Base-by-base conservation (phyloP, 1,140 invertebrate genomes). In the Caenorhabditis inopinata region DNA sequence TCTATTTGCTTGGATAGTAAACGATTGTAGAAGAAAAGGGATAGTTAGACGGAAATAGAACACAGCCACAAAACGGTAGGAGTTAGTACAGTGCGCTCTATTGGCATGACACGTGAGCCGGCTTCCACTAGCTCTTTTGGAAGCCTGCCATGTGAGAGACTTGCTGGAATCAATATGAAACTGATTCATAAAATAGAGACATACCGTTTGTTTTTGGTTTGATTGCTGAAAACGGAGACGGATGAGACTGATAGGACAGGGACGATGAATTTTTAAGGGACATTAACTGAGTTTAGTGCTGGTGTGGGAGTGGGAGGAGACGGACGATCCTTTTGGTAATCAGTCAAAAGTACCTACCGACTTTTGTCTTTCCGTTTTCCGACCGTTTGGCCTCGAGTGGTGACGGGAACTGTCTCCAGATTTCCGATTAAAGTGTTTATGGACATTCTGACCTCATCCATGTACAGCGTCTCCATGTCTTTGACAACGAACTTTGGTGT, bases 401-500 rank as follows among this genome's bases (percentile, higher is more conserved):
- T 96, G 74, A 99, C 96, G 42, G 97, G 97, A 80, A 99, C 92
- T 79, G 95, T 97, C 91, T 99, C 97, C 88, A 99, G 91, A 92
- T 99, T 99, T 74, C 94, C 94, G 95, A 99, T 99, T 84, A 99
- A 91, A 81, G 96, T 91, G 90, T 97, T 99, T 89, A 99, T 98
- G 81, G 95, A 96, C 82, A 95, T 93, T 90, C 97, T 96, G 82
- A 77, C 76, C 90, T 99, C 97, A 91, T 99, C 97, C 83, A 98
- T 94, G 91, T 98, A 99, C 86, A 99, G 92, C 53, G 94, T 96
- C 91, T 99, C 97, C 97, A 99, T 99, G 91, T 99, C 97, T 92
- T 99, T 99, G 74, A 99, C 91, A 74, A 99, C 95, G 92, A 99
- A 99, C 90, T 95, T 96, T 81, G 97, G 97, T 93, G 98, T 96